phyloP scores from a whole-genome alignment of 2,113 vertebrate species.

The Labeo catla region DNA sequence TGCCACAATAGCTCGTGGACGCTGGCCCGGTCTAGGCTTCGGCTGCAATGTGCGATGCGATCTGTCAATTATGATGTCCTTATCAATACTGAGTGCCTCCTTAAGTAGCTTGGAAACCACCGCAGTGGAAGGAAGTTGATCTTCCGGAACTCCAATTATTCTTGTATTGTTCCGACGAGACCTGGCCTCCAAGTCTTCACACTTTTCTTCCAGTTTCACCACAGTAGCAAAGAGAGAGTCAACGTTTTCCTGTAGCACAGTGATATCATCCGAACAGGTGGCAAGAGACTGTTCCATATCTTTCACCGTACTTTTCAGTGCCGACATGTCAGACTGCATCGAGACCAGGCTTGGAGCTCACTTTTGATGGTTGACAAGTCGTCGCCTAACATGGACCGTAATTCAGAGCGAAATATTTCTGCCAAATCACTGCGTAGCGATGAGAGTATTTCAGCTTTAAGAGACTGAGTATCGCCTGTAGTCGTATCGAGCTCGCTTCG shows the following conservation, averaged over 20 bases:
- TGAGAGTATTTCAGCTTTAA: background rate
- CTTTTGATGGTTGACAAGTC: background rate
- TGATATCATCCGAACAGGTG: background rate
- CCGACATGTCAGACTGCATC: background rate
- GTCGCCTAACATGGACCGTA: background rate
- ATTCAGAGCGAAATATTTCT: background rate
- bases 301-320: background rate
- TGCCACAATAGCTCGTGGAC: background rate
- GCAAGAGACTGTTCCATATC: background rate
- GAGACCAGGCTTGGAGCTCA: background rate
- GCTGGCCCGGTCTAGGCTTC: background rate
- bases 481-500: background rate
- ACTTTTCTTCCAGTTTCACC: background rate
- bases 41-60: background rate
- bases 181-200: conserved; percentile 1
- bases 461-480: background rate
- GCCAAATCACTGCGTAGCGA: background rate
- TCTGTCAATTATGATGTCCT: background rate
- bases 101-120: background rate
- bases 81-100: background rate
- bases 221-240: background rate
- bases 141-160: conserved; percentile 1
- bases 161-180: background rate
- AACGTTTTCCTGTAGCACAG: background rate
- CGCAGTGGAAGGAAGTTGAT: background rate